These are phyloP conservation scores for Lasioglossum calceatum DNA, from an alignment of 2,888 invertebrate species.

Conservation along the genomic window DNA sequence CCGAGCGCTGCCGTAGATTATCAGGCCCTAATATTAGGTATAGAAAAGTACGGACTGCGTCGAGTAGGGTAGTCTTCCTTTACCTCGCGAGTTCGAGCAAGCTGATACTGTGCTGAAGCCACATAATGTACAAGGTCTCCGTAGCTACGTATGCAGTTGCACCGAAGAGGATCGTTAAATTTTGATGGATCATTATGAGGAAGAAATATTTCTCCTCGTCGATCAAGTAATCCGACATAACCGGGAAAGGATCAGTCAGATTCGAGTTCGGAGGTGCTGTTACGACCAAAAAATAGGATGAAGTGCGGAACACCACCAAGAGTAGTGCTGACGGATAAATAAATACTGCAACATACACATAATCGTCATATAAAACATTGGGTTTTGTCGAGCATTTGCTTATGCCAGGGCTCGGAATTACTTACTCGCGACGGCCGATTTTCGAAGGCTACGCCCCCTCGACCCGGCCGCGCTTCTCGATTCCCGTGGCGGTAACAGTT, in stretches of 20 bases:
- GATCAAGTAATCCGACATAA: background rate
- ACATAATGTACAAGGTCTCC: background rate
- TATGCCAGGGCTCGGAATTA: too few relatives aligned
- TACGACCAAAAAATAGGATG: background rate
- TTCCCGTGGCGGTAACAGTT: too few relatives aligned
- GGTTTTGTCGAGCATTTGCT: background rate
- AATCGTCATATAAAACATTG: background rate
- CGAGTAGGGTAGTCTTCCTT: background rate
- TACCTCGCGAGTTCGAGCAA: background rate
- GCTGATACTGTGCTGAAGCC: background rate
- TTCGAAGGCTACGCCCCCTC: too few relatives aligned
- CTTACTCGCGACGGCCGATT: background rate
- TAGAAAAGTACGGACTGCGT: background rate
- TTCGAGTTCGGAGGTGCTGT: background rate
- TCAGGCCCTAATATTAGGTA: background rate
- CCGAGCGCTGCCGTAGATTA: too few relatives aligned
- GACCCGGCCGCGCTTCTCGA: too few relatives aligned
- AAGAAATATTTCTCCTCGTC: background rate
- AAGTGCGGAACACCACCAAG: background rate
- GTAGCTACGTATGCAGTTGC: background rate
- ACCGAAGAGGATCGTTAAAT: background rate
- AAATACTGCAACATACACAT: conserved; percentile 1
- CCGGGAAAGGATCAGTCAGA: background rate
- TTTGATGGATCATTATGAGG: background rate
- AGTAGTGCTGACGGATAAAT: background rate